Evolutionary conservation across 2,797 vertebrate genomes (phyloP), one percentile per base, ranked within the genome.

Genomic region (Pangasius macronema): DNA sequence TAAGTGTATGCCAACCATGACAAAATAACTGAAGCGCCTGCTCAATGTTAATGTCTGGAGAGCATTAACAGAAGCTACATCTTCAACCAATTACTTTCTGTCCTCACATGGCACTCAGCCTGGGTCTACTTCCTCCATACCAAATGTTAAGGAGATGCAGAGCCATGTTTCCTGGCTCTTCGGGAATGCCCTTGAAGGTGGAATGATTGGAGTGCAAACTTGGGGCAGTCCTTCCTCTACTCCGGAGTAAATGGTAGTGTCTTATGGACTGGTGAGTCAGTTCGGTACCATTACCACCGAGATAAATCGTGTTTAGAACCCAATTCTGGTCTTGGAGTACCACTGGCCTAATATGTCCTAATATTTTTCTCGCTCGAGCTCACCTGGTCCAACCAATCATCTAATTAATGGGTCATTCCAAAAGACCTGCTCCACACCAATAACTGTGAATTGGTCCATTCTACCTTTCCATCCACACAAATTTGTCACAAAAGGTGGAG

Each of bases 41-140:
- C 7, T 24, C 24, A 82, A 9, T 46, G 36, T 81, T 59, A 30
- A 7, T 16, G 57, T 18, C 57, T 13, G 39, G 3, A 46, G 80
- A 63, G 39, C 57, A 27, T 42, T 63, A 82, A 82, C 59, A n/a
- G 30, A 63, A 82, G 13, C 57, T 81, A 59, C 77, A 39, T 59
- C 33, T 59, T 81, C 13, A 8, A 11, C 53, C 30, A 36, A 57
- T 80, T 57, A 24, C 9, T 33, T 20, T 42, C 6, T 18, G 65
- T 82, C 22, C 7, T 82, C 36, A 61, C 18, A 81, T 8, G 79
- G 36, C 33, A 61, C 13, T 16, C 33, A 5, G 16, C 1, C 22
- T 39, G 11, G 5, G 3, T 14, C 22, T 16, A 18, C 24, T n/a
- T 46, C 55, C 79, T 18, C 57, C 13, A n/a, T n/a, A 61, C 5